These are phyloP conservation scores for Schizaphis graminum DNA, from an alignment of 2,888 invertebrate genomes.

Conservation along the genomic window DNA sequence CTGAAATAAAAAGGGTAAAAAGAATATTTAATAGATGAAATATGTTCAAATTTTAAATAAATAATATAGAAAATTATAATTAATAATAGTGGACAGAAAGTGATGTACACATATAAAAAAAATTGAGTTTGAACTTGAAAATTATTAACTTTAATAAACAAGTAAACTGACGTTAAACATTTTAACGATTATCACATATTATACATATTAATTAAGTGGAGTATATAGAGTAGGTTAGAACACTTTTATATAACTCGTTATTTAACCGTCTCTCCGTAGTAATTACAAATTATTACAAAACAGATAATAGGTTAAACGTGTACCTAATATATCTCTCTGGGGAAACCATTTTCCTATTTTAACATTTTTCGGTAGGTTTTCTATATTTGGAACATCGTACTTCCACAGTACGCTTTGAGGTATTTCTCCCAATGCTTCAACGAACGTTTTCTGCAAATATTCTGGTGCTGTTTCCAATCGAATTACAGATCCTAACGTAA, in stretches of 20 bases:
- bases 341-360: slow-evolving; percentile 66
- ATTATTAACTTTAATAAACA: not conserved
- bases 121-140: not conserved
- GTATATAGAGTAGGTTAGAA: not conserved
- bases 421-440: slow-evolving; percentile 64
- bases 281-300: not conserved
- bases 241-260: not conserved
- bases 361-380: slow-evolving; percentile 60
- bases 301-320: not conserved
- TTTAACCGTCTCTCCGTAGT: not conserved
- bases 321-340: slow-evolving; percentile 65
- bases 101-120: not conserved
- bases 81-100: not conserved
- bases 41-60: not conserved
- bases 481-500: slow-evolving; percentile 66
- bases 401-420: slow-evolving; percentile 66
- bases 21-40: not conserved
- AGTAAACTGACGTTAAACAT: not conserved
- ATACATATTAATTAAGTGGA: not conserved
- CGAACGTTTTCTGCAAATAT: slow-evolving; percentile 54
- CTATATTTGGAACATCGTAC: slow-evolving; percentile 49
- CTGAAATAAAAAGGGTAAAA: slow-evolving; percentile 2
- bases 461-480: slow-evolving; percentile 63
- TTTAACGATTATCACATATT: not conserved
- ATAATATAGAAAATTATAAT: not conserved